phyloP scores from a whole-genome alignment of 2,888 invertebrate genomes.

The Ectemnius cavifrons region DNA sequence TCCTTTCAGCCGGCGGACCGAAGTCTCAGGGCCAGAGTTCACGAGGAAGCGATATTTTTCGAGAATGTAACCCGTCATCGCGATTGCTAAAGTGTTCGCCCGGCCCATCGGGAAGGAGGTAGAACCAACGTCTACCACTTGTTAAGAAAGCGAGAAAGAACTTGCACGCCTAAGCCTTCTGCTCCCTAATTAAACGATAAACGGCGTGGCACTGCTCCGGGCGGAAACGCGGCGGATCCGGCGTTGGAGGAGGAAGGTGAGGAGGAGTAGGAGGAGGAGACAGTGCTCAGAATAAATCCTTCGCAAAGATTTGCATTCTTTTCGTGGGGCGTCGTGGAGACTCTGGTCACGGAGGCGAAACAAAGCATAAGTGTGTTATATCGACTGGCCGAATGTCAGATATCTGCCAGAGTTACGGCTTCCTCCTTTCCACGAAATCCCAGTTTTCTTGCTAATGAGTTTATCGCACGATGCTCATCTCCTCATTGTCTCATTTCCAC shows the following conservation, averaged over 20 bases:
- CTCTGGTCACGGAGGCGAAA: slow-evolving; percentile 34
- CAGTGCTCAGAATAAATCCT: slow-evolving; percentile 49
- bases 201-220: slow-evolving; percentile 33
- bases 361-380: slow-evolving; percentile 39
- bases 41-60: slow-evolving; percentile 57
- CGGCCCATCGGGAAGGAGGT: slow-evolving; percentile 16
- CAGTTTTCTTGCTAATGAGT: slow-evolving; percentile 20
- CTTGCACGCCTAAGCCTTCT: slow-evolving; percentile 44
- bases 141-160: slow-evolving; percentile 32
- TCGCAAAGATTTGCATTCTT: slow-evolving; percentile 60
- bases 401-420: slow-evolving; percentile 56
- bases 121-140: too few species aligned
- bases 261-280: slow-evolving; percentile 52
- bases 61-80: slow-evolving; percentile 37
- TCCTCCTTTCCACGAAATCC: slow-evolving; percentile 46
- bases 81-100: slow-evolving; percentile 38
- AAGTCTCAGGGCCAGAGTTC: slow-evolving; percentile 36
- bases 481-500: slow-evolving; percentile 16
- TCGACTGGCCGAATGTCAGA: slow-evolving; percentile 51
- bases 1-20: slow-evolving; percentile 26
- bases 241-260: slow-evolving; percentile 50
- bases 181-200: slow-evolving; percentile 66
- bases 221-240: slow-evolving; percentile 58
- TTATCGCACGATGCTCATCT: slow-evolving; percentile 35
- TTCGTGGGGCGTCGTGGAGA: slow-evolving; percentile 40